These are phyloP conservation scores for Protaetia brevitarsis DNA, from an alignment of 1,140 invertebrate species.

Conservation along the genomic window DNA sequence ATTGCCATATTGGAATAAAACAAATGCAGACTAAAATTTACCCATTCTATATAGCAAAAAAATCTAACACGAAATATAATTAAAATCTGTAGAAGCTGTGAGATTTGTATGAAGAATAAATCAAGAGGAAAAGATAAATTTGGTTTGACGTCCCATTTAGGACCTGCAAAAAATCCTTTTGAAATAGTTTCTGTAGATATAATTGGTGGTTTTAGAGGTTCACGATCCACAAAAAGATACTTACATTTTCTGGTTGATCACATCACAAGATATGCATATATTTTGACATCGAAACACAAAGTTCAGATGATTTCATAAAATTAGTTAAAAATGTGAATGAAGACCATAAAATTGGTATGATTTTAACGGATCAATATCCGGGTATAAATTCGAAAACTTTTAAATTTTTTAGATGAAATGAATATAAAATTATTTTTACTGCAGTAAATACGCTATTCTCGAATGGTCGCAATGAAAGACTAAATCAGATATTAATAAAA, in stretches of 20 bases:
- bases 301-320: constrained; percentile 45
- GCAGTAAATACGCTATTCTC: constrained; percentile 45
- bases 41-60: constrained; percentile 34
- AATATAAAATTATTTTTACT: constrained; percentile 42
- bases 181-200: constrained; percentile 48
- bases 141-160: too few relatives aligned
- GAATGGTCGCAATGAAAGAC: constrained; percentile 43
- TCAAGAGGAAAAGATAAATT: constrained; percentile 35
- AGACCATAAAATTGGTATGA: constrained; percentile 37
- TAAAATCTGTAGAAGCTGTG: constrained; percentile 35
- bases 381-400: constrained; percentile 44
- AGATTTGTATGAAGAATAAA: constrained; percentile 31
- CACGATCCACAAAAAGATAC: constrained; percentile 42
- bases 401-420: constrained; percentile 36
- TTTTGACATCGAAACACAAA: constrained; percentile 43
- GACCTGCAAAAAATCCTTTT: constrained; percentile 42
- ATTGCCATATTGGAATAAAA: constrained; percentile 32
- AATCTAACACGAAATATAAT: constrained; percentile 33
- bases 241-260: constrained; percentile 40
- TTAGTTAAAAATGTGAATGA: constrained; percentile 38
- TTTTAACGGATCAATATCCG: constrained; percentile 45
- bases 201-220: constrained; percentile 42
- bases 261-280: constrained; percentile 43
- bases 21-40: constrained; percentile 33
- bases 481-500: constrained; percentile 42